These are phyloP conservation scores for Mythimna impura DNA, from an alignment of 2,888 invertebrate species.

Conservation along the genomic window DNA sequence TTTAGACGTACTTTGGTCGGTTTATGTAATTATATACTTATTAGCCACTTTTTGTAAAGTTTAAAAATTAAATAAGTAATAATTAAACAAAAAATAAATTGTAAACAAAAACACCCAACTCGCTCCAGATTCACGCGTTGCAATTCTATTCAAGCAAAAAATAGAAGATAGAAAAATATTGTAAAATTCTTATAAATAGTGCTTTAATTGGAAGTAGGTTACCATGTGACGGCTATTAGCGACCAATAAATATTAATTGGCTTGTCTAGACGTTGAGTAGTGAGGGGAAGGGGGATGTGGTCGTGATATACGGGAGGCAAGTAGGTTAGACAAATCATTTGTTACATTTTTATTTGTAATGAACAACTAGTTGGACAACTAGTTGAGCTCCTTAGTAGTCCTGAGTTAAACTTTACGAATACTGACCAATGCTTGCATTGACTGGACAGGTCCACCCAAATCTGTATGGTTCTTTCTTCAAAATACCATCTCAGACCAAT, in stretches of 20 bases:
- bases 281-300: neutral
- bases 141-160: neutral
- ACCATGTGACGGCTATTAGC: constrained; percentile 39
- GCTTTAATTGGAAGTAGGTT: constrained; percentile 32
- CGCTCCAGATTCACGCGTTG: neutral
- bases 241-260: constrained; percentile 61
- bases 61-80: neutral
- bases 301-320: neutral
- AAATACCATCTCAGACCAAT: no score
- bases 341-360: no score
- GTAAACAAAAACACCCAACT: neutral
- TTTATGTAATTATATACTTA: no score
- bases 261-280: constrained; percentile 58
- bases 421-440: no score
- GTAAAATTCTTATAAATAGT: neutral
- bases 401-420: no score
- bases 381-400: no score
- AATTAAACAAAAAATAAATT: no score
- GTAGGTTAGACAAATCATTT: neutral
- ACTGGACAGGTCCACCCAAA: no score
- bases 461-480: no score
- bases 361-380: no score
- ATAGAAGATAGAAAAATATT: neutral
- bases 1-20: no score
- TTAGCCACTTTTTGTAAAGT: no score